Evolutionary conservation across 2,797 vertebrate genomes (phyloP).

Genomic region (Notoglanidium macrostoma): DNA sequence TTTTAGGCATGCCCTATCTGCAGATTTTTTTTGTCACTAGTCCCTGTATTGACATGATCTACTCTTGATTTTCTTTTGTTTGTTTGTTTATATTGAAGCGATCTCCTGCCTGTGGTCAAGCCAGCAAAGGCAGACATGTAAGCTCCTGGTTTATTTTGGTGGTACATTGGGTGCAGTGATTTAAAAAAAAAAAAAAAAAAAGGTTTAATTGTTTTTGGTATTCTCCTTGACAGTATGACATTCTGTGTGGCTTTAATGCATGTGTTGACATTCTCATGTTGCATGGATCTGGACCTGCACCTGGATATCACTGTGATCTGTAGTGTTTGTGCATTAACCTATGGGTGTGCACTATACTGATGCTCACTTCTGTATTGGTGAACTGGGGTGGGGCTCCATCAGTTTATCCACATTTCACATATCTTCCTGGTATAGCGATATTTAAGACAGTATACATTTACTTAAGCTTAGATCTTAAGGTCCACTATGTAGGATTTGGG

Average conservation of each 20-base stretch:
- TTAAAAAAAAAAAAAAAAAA: too few species aligned
- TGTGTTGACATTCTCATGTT: conserved; percentile 41
- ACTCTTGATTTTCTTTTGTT: conserved; percentile 27
- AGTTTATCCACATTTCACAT: not conserved
- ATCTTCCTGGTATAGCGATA: not conserved
- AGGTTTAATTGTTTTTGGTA: not conserved
- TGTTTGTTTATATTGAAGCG: conserved; percentile 69
- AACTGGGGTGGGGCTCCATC: not conserved
- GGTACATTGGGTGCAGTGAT: conserved; percentile 61
- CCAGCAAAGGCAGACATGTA: conserved; percentile 89
- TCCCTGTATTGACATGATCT: conserved; percentile 14
- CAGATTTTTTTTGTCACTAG: not conserved
- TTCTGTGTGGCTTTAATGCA: conserved; percentile 46
- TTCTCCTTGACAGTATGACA: not conserved
- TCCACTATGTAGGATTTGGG: too few species aligned
- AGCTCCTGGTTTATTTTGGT: conserved; percentile 69
- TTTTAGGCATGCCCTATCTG: not conserved
- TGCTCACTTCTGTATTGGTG: not conserved
- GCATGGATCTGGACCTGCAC: conserved; percentile 32
- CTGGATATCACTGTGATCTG: not conserved
- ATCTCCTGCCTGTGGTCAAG: conserved; percentile 83
- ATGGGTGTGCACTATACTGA: not conserved
- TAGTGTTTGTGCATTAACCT: not conserved
- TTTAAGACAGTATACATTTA: not conserved
- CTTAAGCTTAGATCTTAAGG: not conserved